Conservation (phyloP, 2,113 vertebrate species). For the Bos javanicus region DNA sequence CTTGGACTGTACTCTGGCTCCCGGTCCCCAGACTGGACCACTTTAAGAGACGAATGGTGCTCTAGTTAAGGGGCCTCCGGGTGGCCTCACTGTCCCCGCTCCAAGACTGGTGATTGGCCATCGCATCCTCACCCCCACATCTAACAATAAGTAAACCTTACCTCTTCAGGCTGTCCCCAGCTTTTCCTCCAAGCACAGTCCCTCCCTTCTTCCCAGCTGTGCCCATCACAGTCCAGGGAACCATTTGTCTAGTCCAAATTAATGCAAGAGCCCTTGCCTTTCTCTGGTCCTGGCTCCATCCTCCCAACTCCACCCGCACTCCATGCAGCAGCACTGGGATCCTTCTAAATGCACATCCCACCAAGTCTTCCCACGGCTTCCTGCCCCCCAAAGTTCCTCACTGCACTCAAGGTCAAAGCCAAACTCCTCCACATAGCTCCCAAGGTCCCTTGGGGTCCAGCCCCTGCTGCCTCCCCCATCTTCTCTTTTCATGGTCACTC, state of each 20-base stretch:
- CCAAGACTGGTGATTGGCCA: background rate
- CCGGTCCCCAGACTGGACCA: rapidly evolving
- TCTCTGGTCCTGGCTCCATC: background rate
- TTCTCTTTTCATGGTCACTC: background rate
- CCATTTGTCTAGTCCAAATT: background rate
- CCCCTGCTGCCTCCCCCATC: background rate
- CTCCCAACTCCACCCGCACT: no score
- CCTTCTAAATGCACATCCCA: background rate
- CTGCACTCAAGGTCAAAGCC: background rate
- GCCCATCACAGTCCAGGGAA: no score
- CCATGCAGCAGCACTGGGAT: rapidly evolving
- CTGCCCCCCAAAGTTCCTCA: background rate
- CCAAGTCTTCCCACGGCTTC: background rate
- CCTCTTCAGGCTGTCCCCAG: background rate
- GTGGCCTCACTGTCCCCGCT: rapidly evolving
- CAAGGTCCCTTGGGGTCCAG: background rate
- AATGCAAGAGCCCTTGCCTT: background rate
- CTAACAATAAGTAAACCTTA: background rate
- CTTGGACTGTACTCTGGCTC: rapidly evolving
- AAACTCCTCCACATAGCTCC: background rate
- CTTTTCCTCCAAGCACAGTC: background rate
- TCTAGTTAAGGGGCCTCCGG: background rate
- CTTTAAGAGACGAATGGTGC: background rate
- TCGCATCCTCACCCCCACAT: rapidly evolving
- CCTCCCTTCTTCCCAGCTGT: background rate